phyloP scores from a whole-genome alignment of 1,140 invertebrate genomes.

The Schlechtendalia chinensis region DNA sequence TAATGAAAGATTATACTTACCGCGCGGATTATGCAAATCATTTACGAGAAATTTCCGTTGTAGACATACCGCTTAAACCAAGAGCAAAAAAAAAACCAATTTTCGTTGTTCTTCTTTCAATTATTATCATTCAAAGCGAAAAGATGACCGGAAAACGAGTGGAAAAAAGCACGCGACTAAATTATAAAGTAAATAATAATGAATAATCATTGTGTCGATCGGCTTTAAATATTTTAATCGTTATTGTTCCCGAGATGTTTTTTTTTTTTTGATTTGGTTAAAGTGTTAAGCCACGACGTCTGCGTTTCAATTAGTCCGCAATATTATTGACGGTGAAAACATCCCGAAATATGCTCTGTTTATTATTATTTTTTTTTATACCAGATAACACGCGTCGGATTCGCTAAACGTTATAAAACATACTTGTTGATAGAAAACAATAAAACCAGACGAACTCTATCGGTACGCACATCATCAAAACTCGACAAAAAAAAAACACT shows the following conservation, averaged over 20 bases:
- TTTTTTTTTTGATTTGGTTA: constrained; percentile 32
- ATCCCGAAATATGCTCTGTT: not conserved
- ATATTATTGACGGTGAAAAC: not conserved
- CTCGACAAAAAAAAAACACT: too few species aligned
- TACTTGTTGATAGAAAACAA: too few species aligned
- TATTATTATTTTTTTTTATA: too few species aligned
- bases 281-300: constrained; percentile 2
- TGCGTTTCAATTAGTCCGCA: constrained; percentile 7
- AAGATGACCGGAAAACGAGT: not conserved
- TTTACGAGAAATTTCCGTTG: not conserved
- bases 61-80: constrained; percentile 23
- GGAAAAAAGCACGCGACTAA: constrained; percentile 14
- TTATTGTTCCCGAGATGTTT: not conserved
- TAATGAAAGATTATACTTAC: constrained; percentile 46
- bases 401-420: too few species aligned
- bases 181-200: constrained; percentile 46
- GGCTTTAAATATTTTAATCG: constrained; percentile 34
- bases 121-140: constrained; percentile 24
- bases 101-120: not conserved
- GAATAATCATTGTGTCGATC: constrained; percentile 36
- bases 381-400: not conserved
- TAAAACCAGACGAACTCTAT: too few species aligned
- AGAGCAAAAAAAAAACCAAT: not conserved
- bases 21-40: constrained; percentile 38
- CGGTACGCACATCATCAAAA: too few species aligned